phyloP scores from a whole-genome alignment of 2,113 vertebrate species.

The Carassius gibelio region DNA sequence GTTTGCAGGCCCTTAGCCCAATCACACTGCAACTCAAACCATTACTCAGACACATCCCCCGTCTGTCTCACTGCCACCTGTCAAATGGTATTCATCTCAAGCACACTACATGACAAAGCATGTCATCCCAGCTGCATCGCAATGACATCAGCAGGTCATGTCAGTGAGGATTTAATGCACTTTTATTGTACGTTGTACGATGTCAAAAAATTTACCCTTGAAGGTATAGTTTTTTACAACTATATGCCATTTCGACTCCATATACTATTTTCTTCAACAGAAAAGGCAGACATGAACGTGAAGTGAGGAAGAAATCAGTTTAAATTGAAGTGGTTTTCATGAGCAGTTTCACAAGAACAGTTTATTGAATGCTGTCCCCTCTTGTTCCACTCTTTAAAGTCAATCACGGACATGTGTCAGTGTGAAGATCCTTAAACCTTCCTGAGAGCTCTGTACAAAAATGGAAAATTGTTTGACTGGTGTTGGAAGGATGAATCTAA shows the following conservation, averaged over 20 bases:
- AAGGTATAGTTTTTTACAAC: neutral
- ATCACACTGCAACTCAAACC: neutral
- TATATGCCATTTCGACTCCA: neutral
- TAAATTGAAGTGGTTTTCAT: slow-evolving; percentile 11
- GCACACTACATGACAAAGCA: neutral
- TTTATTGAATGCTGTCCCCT: neutral
- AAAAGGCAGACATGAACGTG: neutral
- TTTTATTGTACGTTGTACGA: neutral
- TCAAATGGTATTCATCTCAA: slow-evolving; percentile 9
- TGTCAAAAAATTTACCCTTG: neutral
- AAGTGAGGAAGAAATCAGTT: neutral
- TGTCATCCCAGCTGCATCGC: neutral
- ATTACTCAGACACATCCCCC: slow-evolving; percentile 20
- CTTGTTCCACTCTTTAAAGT: slow-evolving; percentile 24
- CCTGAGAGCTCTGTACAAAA: neutral
- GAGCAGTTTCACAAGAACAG: slow-evolving; percentile 13
- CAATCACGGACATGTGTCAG: slow-evolving; percentile 9
- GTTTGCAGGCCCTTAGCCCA: neutral
- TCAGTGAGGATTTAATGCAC: neutral
- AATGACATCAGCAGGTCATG: slow-evolving; percentile 28
- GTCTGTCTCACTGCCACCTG: neutral
- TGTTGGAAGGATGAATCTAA: slow-evolving; percentile 43
- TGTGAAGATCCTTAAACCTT: neutral
- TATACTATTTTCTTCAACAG: neutral
- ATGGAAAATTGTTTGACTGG: slow-evolving; percentile 12